A percentile compares a stretch with the other conserved stretches of the same genome.
Evolutionary conservation across 2,888 invertebrate genomes (phyloP).

Genomic region (Unio delphinus): DNA sequence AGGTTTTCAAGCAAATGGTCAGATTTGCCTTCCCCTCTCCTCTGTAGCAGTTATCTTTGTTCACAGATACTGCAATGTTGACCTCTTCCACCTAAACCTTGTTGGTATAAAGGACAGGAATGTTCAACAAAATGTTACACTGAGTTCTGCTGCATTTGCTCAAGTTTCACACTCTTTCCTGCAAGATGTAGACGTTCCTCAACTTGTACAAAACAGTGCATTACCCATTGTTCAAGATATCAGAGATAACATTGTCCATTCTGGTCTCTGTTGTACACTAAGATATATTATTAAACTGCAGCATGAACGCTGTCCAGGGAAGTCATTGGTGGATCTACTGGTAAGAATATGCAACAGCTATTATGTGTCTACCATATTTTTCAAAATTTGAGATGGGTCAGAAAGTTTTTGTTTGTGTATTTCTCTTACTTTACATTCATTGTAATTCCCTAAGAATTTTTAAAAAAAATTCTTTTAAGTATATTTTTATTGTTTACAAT

Average conservation of each 20-base stretch:
- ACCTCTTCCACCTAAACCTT: conserved; percentile 21
- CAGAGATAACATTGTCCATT: conserved; percentile 39
- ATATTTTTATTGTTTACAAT: neutral
- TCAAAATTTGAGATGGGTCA: no score
- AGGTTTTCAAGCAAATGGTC: conserved; percentile 20
- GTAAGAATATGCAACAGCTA: conserved; percentile 28
- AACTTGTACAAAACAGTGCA: conserved; percentile 28
- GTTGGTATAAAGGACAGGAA: conserved; percentile 11
- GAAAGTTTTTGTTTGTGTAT: no score
- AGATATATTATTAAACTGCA: conserved; percentile 50
- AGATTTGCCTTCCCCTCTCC: conserved; percentile 34
- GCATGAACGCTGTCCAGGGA: conserved; percentile 28
- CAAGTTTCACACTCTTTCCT: conserved; percentile 9
- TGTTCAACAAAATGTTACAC: conserved; percentile 3
- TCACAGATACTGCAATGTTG: conserved; percentile 40
- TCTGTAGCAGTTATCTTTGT: conserved; percentile 51
- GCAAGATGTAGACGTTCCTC: conserved; percentile 13
- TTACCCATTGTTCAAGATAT: conserved; percentile 29
- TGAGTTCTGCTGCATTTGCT: conserved; percentile 1
- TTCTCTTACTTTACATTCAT: no score
- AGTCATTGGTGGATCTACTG: conserved; percentile 51
- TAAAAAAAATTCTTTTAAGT: neutral
- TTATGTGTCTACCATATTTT: no score
- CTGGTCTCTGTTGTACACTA: conserved; percentile 57
- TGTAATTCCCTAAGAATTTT: no score